Evolutionary conservation across 2,888 invertebrate genomes (phyloP).

Genomic region (Gibbula magus): DNA sequence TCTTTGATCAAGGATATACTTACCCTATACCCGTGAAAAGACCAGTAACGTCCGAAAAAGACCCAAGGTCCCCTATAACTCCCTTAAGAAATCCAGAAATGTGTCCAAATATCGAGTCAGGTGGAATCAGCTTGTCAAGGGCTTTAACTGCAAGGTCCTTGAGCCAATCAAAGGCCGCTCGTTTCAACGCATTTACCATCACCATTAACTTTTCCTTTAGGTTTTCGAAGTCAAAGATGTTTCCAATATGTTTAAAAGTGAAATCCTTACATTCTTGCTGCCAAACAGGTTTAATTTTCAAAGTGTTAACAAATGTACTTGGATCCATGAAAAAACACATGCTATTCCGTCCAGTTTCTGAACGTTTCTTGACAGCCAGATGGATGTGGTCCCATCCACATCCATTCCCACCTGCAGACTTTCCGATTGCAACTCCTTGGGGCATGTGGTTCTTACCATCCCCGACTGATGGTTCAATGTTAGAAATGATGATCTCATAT

Average conservation of each 20-base stretch:
- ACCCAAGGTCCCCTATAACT: background rate
- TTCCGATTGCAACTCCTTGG: slow-evolving; percentile 30
- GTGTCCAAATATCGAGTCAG: background rate
- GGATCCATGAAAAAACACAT: slow-evolving; percentile 54
- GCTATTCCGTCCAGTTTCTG: background rate
- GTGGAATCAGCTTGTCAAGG: background rate
- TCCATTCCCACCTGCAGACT: slow-evolving; percentile 15
- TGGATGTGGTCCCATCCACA: slow-evolving; percentile 47
- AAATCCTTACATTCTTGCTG: slow-evolving; percentile 54
- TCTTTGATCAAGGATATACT: background rate
- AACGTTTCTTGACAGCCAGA: slow-evolving; percentile 44
- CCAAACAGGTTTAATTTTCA: slow-evolving; percentile 52
- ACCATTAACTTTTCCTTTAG: slow-evolving; percentile 29
- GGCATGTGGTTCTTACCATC: slow-evolving; percentile 1
- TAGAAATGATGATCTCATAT: slow-evolving; percentile 52
- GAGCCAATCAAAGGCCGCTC: slow-evolving; percentile 19
- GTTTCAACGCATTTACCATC: slow-evolving; percentile 17
- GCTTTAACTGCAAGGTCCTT: background rate
- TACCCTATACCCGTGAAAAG: background rate
- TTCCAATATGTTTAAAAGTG: slow-evolving; percentile 43
- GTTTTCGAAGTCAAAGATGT: slow-evolving; percentile 34
- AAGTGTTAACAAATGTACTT: slow-evolving; percentile 47
- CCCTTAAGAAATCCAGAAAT: background rate
- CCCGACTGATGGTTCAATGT: slow-evolving; percentile 34
- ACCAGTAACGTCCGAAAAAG: background rate